Conservation (phyloP, 1,140 invertebrate genomes). For the Neodiprion lecontei region DNA sequence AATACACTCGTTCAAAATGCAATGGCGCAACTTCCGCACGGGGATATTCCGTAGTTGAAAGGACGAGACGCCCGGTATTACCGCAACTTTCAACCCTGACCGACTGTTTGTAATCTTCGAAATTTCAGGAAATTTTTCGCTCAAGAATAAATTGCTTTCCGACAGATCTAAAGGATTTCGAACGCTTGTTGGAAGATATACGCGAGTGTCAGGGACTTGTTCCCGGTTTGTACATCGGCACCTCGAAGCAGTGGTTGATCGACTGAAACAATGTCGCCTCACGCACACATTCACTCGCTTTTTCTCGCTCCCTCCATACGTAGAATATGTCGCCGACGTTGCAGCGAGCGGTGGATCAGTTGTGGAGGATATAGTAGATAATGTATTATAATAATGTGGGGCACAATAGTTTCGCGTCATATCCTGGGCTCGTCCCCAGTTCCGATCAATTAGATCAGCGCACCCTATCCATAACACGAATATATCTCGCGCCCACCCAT, state of each 20-base stretch:
- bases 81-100: too few species aligned
- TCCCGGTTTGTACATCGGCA: neutral
- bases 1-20: too few species aligned
- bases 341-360: neutral
- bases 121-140: too few species aligned
- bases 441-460: slow-evolving; percentile 57
- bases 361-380: slow-evolving; percentile 25
- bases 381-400: slow-evolving; percentile 53
- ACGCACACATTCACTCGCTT: slow-evolving; percentile 19
- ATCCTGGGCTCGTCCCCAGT: slow-evolving; percentile 52
- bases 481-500: slow-evolving; percentile 39
- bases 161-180: too few species aligned
- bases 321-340: neutral
- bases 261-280: slow-evolving; percentile 10
- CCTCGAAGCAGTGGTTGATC: neutral
- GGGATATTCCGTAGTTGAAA: too few species aligned
- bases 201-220: too few species aligned
- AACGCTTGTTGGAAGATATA: too few species aligned
- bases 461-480: slow-evolving; percentile 43
- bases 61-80: too few species aligned
- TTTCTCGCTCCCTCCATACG: slow-evolving; percentile 33
- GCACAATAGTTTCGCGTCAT: slow-evolving; percentile 60
- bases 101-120: too few species aligned
- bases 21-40: too few species aligned
- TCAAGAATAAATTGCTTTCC: too few species aligned